These are phyloP conservation scores for Phalacrocorax carbo DNA, from an alignment of 2,113 vertebrate species.

Conservation along the genomic window DNA sequence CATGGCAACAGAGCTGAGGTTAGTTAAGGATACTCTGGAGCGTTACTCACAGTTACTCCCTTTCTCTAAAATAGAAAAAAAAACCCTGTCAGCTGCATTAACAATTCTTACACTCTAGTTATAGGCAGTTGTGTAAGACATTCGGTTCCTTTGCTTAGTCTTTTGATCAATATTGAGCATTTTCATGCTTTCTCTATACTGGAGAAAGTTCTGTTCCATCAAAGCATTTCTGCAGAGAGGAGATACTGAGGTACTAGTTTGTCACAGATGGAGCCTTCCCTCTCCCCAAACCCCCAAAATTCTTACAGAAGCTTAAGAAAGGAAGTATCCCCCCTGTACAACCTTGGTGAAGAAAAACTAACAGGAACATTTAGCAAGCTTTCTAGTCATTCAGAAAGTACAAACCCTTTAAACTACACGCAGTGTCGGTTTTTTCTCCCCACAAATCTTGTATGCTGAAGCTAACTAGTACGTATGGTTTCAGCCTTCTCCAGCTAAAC, in stretches of 20 bases:
- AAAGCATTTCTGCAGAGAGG: not conserved
- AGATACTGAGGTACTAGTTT: not conserved
- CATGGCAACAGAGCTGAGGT: constrained; percentile 46
- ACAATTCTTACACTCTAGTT: not conserved
- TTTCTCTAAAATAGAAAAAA: not conserved
- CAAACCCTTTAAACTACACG: not conserved
- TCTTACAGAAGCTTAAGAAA: not conserved
- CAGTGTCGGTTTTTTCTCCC: not conserved
- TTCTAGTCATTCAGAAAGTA: not conserved
- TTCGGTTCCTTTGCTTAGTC: not conserved
- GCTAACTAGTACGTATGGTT: not conserved
- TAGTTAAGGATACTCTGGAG: constrained; percentile 37
- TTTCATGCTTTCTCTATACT: not conserved
- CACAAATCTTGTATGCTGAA: not conserved
- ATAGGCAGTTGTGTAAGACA: not conserved
- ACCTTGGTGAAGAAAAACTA: not conserved
- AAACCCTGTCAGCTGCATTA: not conserved
- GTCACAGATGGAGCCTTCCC: not conserved
- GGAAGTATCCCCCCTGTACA: not conserved
- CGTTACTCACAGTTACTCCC: constrained; percentile 1
- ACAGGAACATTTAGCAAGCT: not conserved
- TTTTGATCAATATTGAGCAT: not conserved
- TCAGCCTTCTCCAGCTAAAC: not conserved
- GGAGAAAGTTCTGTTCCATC: not conserved
- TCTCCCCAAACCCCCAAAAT: too few relatives aligned